These are phyloP conservation scores for Phengaris arion DNA, from an alignment of 2,888 invertebrate species.

Conservation along the genomic window DNA sequence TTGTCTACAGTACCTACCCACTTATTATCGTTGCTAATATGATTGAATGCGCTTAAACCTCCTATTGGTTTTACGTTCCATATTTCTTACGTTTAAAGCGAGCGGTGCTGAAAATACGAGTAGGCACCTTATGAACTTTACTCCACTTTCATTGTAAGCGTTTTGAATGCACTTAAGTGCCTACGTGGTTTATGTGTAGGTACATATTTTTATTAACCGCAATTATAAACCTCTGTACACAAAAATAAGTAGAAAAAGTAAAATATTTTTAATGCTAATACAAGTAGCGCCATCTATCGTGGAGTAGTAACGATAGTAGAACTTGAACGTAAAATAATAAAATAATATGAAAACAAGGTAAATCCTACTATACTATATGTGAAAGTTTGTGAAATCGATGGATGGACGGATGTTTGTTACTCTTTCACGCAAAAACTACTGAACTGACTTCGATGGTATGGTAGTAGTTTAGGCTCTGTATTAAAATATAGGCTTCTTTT, in stretches of 20 bases:
- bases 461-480: too few species aligned
- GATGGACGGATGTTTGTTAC: too few species aligned
- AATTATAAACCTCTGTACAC: neutral
- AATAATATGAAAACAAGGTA: too few species aligned
- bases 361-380: too few species aligned
- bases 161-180: neutral
- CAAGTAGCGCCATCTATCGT: conserved; percentile 38
- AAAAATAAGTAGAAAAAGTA: neutral
- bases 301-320: conserved; percentile 45
- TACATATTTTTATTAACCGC: neutral
- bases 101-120: neutral
- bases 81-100: conserved; percentile 29
- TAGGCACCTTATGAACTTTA: neutral
- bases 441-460: too few species aligned
- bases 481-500: too few species aligned
- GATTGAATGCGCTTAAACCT: conserved; percentile 72
- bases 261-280: neutral
- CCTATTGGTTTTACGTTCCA: conserved; percentile 46
- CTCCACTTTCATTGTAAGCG: neutral
- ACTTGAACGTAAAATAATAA: neutral
- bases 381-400: too few species aligned
- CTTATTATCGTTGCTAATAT: conserved; percentile 68
- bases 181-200: neutral
- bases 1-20: conserved; percentile 41
- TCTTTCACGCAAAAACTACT: too few species aligned